Base-by-base conservation (phyloP, 2,888 invertebrate species). In the Cerceris ruficornis region DNA sequence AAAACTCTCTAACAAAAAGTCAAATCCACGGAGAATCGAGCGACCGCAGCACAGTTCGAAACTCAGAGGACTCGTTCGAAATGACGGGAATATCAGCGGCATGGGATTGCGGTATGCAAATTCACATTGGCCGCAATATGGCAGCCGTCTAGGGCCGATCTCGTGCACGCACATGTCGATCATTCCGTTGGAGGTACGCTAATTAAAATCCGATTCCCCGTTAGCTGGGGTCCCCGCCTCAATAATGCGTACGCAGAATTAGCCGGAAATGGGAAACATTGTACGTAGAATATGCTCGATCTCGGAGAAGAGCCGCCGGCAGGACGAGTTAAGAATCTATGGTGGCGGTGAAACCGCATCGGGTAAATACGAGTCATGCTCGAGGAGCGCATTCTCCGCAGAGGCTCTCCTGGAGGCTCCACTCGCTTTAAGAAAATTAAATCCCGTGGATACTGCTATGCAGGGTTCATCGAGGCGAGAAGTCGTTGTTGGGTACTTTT, bases 321-420 rank as follows among this genome's bases (percentile, higher is more conserved):
- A 46, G 52, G 73, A 70, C 68, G 69, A 73, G 83, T 78, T 81
- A 75, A 83, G 82, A 80, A 80, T 84, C 80, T 82, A 75, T 75
- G 73, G 71, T 76, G 77, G 75, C 79, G 65, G 80, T 77, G 87
- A 81, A 82, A 83, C 81, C 77, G 49, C 82, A 74, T 72, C 86
- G 78, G 79, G 88, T 87, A 87, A 88, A 88, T 86, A 85, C 89
- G 86, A 89, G 88, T 89, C 89, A 89, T 89, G 89, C 89, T 87
- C 80, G 76, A 65, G 84, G 82, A 86, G 88, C 86, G 86, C 89
- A 89, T 89, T 89, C 89, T 85, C 85, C 77, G 80, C 87, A 87
- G 88, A 84, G 88, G 87, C 87, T 89, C 88, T 28, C 28, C 28
- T 28, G 28, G 28, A 28, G 28, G 28, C 28, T 28, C 28, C 28